Base-by-base conservation (phyloP, 2,113 vertebrate genomes). In the Trogon melanurus region DNA sequence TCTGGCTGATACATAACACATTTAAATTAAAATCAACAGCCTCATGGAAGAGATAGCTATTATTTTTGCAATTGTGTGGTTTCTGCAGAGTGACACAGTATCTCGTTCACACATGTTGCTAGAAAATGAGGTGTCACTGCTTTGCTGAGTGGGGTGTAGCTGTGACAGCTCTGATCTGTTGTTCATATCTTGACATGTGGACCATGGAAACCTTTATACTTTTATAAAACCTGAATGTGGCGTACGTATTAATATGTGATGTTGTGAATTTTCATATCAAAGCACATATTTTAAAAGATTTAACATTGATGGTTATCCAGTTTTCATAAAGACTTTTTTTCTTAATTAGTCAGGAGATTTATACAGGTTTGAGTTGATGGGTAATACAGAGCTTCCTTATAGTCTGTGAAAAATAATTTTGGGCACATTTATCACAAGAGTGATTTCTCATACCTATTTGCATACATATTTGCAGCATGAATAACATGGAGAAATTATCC, bases 301-400 rank as follows among this genome's bases (percentile, higher is more conserved):
- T 36, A 16, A 1, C 22, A 4, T 38, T 22, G 13, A 1, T 58
- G 22, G 17, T 1, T 82, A 5, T 3, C 32, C 10, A 25, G 3
- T 72, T 88, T 29, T 71, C 32, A 20, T 30, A 6, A 22, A 44
- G 44, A 3, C 4, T 3, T 19, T 25, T 69, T 41, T 78, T 38
- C 25, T 45, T 6, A 7, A 11, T 27, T 54, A 27, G 9, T 41
- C 25, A 83, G 51, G 86, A 41, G 56, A 11, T 64, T 62, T 72
- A 0, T 9, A 19, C 48, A 56, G 41, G 16, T 26, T 11, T 61
- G 34, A 29, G 26, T 0, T 83, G 47, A 10, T 15, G 27, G 50
- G 19, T 27, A 14, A 17, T 16, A 56, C 36, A 78, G 7, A 58
- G 29, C 54, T 73, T n/a, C 54, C 25, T 19, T 41, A 1, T 5